Evolutionary conservation across 2,888 invertebrate species (phyloP), one percentile per base, ranked within the genome.

Genomic region (Eupelmus urozonus): DNA sequence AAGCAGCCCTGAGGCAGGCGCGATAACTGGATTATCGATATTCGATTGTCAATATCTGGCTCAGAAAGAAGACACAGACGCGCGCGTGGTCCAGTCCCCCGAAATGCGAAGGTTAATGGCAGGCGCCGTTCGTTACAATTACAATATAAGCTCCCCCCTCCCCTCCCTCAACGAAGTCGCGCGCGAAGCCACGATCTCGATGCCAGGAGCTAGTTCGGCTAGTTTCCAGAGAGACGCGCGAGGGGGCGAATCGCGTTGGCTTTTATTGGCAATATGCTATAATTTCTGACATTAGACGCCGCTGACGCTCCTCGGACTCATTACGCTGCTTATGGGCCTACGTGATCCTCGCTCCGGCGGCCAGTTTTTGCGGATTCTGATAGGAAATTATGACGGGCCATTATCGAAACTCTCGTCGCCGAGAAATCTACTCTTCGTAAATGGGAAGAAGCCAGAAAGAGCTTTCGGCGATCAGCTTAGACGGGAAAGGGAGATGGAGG

Each of bases 251-350:
- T 82, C 83, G 82, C 83, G 84, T 75, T 49, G 57, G 86, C 87
- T 89, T 90, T 90, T 90, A 90, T 89, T 89, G 89, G 87, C 89
- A 90, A 90, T 90, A 90, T 89, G 88, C 89, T 88, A 89, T 90
- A 89, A 89, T 90, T 90, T 85, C 87, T 84, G 86, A 88, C 88
- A 89, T 89, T 89, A 89, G 89, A 89, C 84, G 88, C 89, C 85
- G 88, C 87, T 88, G 89, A 88, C 89, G 89, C 89, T 88, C 87
- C 13, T 87, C 83, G 84, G 85, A 84, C 88, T 90, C 89, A 88
- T 89, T 89, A 90, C 86, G 85, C 82, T 85, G 83, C 84, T 81
- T 84, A 83, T 84, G 85, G 82, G 82, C 81, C 84, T 84, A 87
- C 87, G 87, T 87, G 88, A 89, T 88, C 85, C 11, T 86, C 83